These are phyloP conservation scores for Hirtodrosophila cameraria DNA, from an alignment of 2,888 invertebrate species.

Conservation along the genomic window DNA sequence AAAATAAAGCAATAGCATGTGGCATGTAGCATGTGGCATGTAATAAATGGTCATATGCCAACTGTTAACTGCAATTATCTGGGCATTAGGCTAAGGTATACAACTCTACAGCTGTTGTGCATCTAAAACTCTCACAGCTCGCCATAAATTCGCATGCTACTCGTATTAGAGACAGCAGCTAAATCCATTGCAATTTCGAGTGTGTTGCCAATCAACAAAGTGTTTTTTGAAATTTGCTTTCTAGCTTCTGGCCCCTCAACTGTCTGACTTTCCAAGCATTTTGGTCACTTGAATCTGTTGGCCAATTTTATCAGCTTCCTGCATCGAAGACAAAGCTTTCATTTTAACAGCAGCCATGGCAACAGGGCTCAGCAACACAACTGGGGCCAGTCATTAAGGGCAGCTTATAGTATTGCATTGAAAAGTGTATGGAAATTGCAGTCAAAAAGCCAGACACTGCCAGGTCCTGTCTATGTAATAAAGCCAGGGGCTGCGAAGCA, in stretches of 20 bases:
- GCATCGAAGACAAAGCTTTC: conserved; percentile 53
- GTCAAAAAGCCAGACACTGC: conserved; percentile 29
- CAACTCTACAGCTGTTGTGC: background rate
- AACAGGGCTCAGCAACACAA: conserved; percentile 8
- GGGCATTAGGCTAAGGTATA: conserved; percentile 44
- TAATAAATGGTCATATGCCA: conserved; percentile 70
- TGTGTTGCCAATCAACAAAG: conserved; percentile 46
- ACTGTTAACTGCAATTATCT: conserved; percentile 64
- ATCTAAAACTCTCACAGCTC: conserved; percentile 2
- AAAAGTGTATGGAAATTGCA: conserved; percentile 64
- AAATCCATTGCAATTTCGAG: background rate
- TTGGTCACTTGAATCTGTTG: conserved; percentile 54
- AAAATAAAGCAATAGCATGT: conserved; percentile 66
- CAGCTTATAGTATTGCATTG: conserved; percentile 32
- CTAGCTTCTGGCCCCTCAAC: conserved; percentile 1
- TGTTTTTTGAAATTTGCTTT: conserved; percentile 39
- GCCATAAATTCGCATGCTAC: conserved; percentile 12
- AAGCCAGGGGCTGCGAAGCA: conserved; percentile 34
- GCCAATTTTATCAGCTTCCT: conserved; percentile 56
- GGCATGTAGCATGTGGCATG: conserved; percentile 56
- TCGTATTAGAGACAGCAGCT: conserved; percentile 8
- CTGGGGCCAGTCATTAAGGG: conserved; percentile 34
- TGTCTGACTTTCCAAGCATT: conserved; percentile 9
- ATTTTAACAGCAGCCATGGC: conserved; percentile 28
- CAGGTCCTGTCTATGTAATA: background rate